Evolutionary conservation across 2,113 vertebrate species (phyloP).

Genomic region (Leptocoma aspasia): DNA sequence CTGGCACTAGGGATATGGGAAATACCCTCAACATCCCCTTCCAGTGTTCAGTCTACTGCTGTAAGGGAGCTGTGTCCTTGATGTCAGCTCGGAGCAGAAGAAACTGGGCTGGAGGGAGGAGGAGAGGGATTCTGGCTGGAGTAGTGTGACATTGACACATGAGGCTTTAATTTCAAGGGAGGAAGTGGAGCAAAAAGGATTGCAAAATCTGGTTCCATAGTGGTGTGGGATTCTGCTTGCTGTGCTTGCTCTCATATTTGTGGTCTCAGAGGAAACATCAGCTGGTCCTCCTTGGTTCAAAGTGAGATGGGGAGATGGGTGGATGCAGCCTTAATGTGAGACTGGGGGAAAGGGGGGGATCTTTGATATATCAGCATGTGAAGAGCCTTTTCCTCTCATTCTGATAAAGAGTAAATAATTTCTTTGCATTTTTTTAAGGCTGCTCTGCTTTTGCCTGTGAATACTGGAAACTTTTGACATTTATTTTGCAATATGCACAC

Average conservation of each 20-base stretch:
- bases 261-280: not conserved
- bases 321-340: not conserved
- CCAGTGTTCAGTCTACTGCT: not conserved
- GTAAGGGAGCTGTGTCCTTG: not conserved
- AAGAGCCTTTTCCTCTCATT: not conserved
- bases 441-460: not conserved
- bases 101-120: not conserved
- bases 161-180: slow-evolving; percentile 41
- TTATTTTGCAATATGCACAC: not conserved
- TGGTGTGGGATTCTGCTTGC: not conserved
- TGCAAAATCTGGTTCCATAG: slow-evolving; percentile 1
- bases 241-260: slow-evolving; percentile 3
- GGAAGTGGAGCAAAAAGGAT: slow-evolving; percentile 21
- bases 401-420: not conserved
- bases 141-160: not conserved
- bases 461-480: not conserved
- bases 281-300: not conserved
- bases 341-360: not conserved
- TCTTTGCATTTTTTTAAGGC: not conserved
- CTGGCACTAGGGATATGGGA: not conserved
- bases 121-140: not conserved
- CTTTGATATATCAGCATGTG: not conserved
- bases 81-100: not conserved
- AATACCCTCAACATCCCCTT: not conserved
- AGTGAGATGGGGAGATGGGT: not conserved